Evolutionary conservation across 2,888 invertebrate genomes (phyloP), one percentile per base, ranked within the genome.

Genomic region (Tineola bisselliella): DNA sequence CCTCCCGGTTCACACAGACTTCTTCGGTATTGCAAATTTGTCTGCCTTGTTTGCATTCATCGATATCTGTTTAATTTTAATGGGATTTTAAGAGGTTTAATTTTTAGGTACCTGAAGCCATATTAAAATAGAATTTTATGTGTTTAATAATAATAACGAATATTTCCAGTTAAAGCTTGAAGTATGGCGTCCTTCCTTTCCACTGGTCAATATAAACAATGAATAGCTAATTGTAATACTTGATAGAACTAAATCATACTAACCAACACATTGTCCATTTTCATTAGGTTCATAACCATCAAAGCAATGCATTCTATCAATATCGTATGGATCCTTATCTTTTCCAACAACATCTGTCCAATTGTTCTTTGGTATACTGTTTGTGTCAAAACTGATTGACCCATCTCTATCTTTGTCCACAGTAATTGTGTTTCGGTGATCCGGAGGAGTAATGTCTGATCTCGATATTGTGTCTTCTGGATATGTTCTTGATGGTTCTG

Each of bases 1-100:
- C 97, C 0, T 91, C 92, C 0, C 91, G 89, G 73, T 97, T 97
- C 56, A 91, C 88, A 72, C 96, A 97, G 10, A 89, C 84, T 67
- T 90, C 89, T 4, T 75, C 68, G 2, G 65, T 65, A 8, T 76
- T 81, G 68, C 91, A 91, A 12, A 79, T 69, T 66, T 90, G 81
- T 13, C 77, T 70, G 0, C 89, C 84, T 15, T 48, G 15, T 15
- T 79, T 74, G 69, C 95, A 95, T 73, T 95, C 95, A 71, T 95
- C 89, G 60, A 93, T 84, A 77, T 95, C 95, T 94, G 78, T 68
- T 64, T 63, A 13, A 13, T 52, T 43, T 12, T 43, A 43, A 43
- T 43, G 2, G 6, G 25, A 25, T 25, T 25, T 25, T 25, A 25
- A 6, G 2, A n/a, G n/a, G n/a, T n/a, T n/a, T n/a, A n/a, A n/a